Base-by-base conservation (phyloP, 2,888 invertebrate species). In the Synergus gifuensis region DNA sequence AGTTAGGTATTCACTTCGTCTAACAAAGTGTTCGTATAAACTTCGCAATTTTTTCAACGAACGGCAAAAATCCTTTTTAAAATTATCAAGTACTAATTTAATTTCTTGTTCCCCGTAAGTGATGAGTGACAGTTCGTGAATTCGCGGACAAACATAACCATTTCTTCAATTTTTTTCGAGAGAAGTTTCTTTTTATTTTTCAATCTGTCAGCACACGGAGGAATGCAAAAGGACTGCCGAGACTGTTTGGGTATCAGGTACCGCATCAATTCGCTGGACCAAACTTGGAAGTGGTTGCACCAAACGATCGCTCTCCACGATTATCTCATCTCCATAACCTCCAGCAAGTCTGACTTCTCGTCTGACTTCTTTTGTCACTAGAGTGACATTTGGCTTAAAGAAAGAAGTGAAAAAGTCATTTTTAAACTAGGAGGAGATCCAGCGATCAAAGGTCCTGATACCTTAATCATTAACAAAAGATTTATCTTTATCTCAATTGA, bases 271-370 rank as follows among this genome's bases (percentile, higher is more conserved):
- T 95, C 95, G 93, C 95, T 97, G 93, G 97, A 97, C 93, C 97
- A 97, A 93, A 98, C 97, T 92, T 97, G 97, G 96, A 97, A 97
- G 97, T 98, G 97, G 97, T 94, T 98, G 93, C 97, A 98, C 93
- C 97, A 97, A 93, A 98, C 97, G 86, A 96, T 96, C 90, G 96
- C 96, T 89, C 94, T 97, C 82, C 97, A 98, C 94, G 96, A 97
- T 90, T 97, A 97, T 91, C 94, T 98, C 90, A 96, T 97, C 93
- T 95, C 96, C 88, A 94, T 97, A 89, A 96, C 96, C 85, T 94
- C 96, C 87, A 95, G 96, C 90, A 95, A 96, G 93, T 95, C 95
- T 93, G 95, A 96, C 92, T 92, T 92, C 16, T 82, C 79, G 4
- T 49, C 66, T 62, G 49, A 12, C 22, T 76, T 58, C 22, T 76